These are phyloP conservation scores for Sebastolobus alascanus DNA, from an alignment of 2,797 vertebrate genomes.

Conservation along the genomic window DNA sequence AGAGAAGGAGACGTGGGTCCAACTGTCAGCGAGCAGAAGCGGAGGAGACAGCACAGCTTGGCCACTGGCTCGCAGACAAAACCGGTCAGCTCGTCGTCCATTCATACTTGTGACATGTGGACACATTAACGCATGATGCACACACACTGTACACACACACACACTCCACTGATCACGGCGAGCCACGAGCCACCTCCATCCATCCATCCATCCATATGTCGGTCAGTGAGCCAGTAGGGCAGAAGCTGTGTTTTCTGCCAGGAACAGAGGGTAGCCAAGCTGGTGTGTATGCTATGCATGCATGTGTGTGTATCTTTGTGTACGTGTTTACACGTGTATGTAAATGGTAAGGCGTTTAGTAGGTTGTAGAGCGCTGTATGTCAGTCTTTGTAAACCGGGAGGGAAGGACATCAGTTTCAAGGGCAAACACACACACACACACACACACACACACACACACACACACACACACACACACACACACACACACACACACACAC, in stretches of 20 bases:
- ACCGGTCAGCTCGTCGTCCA: slow-evolving; percentile 65
- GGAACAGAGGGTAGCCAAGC: slow-evolving; percentile 57
- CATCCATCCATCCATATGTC: slow-evolving; percentile 72
- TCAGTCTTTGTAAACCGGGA: slow-evolving; percentile 16
- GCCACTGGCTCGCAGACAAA: slow-evolving; percentile 62
- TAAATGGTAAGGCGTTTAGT: slow-evolving; percentile 7
- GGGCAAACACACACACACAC: slow-evolving; percentile 30
- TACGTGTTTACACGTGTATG: slow-evolving; percentile 31
- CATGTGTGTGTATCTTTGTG: slow-evolving; percentile 20
- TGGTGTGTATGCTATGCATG: slow-evolving; percentile 51
- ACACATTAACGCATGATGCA: slow-evolving; percentile 57
- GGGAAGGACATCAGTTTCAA: slow-evolving; percentile 42
- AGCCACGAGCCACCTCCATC: slow-evolving; percentile 55
- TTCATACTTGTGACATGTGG: slow-evolving; percentile 72
- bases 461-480: not conserved
- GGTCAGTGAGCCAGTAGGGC: slow-evolving; percentile 70
- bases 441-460: not conserved
- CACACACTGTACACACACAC: slow-evolving; percentile 55
- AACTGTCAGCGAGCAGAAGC: slow-evolving; percentile 63
- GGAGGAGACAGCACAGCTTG: slow-evolving; percentile 65
- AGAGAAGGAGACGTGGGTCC: slow-evolving; percentile 37
- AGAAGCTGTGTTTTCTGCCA: slow-evolving; percentile 61
- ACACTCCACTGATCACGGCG: slow-evolving; percentile 48
- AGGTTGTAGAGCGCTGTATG: slow-evolving; percentile 11
- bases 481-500: not conserved